Evolutionary conservation across 37 sponge, comb jelly and placozoan genomes (phyloP).

Genomic region (Ianthella basta): DNA sequence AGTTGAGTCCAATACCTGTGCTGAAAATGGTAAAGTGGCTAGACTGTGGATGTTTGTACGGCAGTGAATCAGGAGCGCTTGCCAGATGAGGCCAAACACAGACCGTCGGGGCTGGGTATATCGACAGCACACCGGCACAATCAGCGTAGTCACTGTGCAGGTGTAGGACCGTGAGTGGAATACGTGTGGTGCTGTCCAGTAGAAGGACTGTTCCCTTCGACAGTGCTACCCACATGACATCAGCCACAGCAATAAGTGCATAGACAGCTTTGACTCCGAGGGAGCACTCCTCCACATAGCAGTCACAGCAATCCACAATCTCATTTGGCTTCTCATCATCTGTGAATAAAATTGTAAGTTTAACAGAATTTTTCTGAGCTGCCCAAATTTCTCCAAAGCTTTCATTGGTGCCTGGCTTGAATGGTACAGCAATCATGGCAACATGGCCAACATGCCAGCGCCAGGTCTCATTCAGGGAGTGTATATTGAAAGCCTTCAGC

Average conservation of each 20-base stretch:
- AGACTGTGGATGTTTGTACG: not conserved
- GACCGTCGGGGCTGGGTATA: not conserved
- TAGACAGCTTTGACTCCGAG: not conserved
- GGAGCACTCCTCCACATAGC: constrained; percentile 1
- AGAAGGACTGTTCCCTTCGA: not conserved
- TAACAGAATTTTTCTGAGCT: not conserved
- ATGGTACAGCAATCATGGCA: not conserved
- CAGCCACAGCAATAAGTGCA: not conserved
- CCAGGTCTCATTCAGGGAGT: not conserved
- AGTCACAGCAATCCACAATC: not conserved
- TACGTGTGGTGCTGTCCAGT: not conserved
- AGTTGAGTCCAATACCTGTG: not conserved
- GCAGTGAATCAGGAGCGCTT: too few species aligned
- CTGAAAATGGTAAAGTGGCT: not conserved
- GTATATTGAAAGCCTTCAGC: not conserved
- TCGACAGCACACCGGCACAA: not conserved
- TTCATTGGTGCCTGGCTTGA: not conserved
- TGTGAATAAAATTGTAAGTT: not conserved
- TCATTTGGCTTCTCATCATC: too few species aligned
- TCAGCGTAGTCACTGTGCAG: not conserved
- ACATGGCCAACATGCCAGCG: not conserved
- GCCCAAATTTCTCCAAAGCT: constrained; percentile 15
- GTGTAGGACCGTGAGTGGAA: not conserved
- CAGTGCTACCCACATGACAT: constrained; percentile 20
- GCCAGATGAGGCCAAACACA: not conserved